Percentiles rank a stretch among this genome's conserved stretches.
These are phyloP conservation scores for Neria commutata DNA, from an alignment of 2,888 invertebrate species.

Conservation along the genomic window DNA sequence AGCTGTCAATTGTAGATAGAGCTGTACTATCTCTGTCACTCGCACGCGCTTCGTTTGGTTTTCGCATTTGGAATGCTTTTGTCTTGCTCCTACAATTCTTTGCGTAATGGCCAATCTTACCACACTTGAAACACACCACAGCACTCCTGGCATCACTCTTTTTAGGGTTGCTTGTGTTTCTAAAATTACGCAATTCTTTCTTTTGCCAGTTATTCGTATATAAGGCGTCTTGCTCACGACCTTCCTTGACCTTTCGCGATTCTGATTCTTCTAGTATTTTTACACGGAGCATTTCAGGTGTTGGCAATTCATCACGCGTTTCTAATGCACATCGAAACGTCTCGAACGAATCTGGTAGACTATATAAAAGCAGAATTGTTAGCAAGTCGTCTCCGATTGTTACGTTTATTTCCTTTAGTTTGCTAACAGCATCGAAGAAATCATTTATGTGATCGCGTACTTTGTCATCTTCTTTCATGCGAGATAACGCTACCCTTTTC, in stretches of 20 bases:
- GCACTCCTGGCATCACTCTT: background rate
- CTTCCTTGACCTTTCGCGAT: background rate
- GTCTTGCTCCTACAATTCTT: background rate
- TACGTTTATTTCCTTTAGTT: constrained; percentile 15
- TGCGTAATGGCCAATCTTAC: constrained; percentile 4
- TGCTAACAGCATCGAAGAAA: constrained; percentile 18
- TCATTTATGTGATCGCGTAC: constrained; percentile 8
- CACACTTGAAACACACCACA: constrained; percentile 4
- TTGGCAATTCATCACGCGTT: background rate
- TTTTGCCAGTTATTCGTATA: background rate
- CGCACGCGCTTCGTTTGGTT: too few relatives aligned
- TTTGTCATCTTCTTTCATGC: background rate
- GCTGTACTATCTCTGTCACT: background rate
- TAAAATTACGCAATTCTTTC: too few relatives aligned
- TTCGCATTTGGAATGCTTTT: background rate
- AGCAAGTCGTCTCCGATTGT: constrained; percentile 6
- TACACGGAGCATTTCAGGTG: background rate
- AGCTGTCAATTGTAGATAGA: too few relatives aligned
- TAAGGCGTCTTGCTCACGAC: background rate
- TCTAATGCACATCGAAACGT: background rate
- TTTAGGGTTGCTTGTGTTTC: too few relatives aligned
- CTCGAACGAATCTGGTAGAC: background rate
- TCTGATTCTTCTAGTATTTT: background rate
- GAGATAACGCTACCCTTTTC: constrained; percentile 6
- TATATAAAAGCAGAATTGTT: background rate